These are phyloP conservation scores for Adelosebastes latens DNA, from an alignment of 2,797 vertebrate genomes.

Conservation along the genomic window DNA sequence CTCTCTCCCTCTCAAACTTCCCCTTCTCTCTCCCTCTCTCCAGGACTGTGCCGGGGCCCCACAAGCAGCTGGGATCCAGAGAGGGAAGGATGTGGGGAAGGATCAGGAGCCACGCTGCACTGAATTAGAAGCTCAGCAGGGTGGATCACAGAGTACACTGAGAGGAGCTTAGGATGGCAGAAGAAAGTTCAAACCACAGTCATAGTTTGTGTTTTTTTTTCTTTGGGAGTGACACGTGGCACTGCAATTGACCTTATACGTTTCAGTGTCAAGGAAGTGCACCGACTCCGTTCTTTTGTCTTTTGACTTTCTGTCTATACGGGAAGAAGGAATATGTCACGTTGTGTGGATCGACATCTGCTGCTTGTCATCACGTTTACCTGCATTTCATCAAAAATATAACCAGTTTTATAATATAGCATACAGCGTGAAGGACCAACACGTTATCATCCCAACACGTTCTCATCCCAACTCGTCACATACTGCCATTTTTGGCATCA, in stretches of 20 bases:
- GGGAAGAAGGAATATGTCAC: not conserved
- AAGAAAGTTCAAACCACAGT: conserved; percentile 36
- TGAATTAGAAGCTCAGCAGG: conserved; percentile 58
- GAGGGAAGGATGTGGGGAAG: conserved; percentile 14
- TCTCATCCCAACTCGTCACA: too few species aligned
- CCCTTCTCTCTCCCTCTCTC: conserved; percentile 22
- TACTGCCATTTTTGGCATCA: too few species aligned
- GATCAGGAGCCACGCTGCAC: conserved; percentile 48
- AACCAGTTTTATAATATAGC: not conserved
- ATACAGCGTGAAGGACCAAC: not conserved
- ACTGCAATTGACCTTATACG: not conserved
- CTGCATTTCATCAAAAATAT: not conserved
- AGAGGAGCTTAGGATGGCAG: conserved; percentile 19
- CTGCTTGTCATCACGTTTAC: not conserved
- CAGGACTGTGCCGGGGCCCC: conserved; percentile 27
- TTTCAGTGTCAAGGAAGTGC: not conserved
- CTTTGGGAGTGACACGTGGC: conserved; percentile 1
- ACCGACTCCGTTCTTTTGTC: not conserved
- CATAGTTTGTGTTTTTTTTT: conserved; percentile 28
- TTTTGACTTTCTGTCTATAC: not conserved
- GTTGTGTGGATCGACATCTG: not conserved
- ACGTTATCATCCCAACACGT: too few species aligned
- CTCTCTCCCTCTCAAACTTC: conserved; percentile 43
- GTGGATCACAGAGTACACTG: conserved; percentile 57
- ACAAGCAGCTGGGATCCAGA: conserved; percentile 56